Conservation (phyloP, 2,113 vertebrate genomes). For the Prietella phreatophila region DNA sequence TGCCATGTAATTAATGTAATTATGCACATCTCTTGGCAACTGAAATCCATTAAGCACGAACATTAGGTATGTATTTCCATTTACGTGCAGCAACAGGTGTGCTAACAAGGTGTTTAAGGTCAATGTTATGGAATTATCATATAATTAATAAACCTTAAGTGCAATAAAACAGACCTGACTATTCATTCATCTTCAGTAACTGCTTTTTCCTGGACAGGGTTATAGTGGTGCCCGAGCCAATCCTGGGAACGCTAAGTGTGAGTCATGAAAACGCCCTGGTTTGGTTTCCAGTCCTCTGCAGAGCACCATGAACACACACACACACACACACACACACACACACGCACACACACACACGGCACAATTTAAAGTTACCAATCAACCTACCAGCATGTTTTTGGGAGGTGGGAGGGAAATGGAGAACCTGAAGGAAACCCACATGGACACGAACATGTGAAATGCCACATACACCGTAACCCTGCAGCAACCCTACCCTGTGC, state of each 20-base stretch:
- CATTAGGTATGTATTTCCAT: slow-evolving; percentile 28
- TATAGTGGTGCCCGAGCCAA: not conserved
- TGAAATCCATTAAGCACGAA: slow-evolving; percentile 42
- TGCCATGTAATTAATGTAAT: slow-evolving; percentile 52
- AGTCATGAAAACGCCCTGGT: not conserved
- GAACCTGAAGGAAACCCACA: not conserved
- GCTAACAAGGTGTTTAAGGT: not conserved
- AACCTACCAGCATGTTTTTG: not conserved
- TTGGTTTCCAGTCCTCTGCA: not conserved
- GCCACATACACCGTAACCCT: not conserved
- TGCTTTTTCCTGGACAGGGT: not conserved
- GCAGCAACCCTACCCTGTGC: not conserved
- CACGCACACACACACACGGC: not conserved
- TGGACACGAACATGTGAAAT: not conserved
- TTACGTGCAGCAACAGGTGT: slow-evolving; percentile 25
- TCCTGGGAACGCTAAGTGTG: not conserved
- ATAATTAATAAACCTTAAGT: not conserved
- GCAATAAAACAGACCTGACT: not conserved
- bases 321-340: not conserved
- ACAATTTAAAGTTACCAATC: not conserved
- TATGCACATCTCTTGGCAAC: slow-evolving; percentile 46
- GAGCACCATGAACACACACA: not conserved
- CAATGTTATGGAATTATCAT: not conserved
- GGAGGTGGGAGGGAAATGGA: not conserved
- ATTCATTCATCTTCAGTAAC: not conserved